Conservation (phyloP, 2,113 vertebrate genomes). For the Tetraodon nigroviridis region DNA sequence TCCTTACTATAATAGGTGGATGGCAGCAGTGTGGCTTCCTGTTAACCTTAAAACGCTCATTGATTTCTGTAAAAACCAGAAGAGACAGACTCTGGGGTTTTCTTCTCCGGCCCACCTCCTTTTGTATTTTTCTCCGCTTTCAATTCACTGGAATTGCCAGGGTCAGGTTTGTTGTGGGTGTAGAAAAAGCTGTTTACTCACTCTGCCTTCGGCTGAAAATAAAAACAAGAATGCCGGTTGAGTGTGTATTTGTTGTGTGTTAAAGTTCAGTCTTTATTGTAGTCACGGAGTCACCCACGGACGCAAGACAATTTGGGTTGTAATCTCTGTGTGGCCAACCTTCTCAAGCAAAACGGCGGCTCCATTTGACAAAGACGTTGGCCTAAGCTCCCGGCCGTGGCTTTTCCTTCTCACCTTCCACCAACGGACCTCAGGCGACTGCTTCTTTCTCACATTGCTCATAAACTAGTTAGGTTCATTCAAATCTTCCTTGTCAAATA, state of each 20-base stretch:
- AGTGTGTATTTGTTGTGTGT: slow-evolving; percentile 18
- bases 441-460: slow-evolving; percentile 57
- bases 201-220: slow-evolving; percentile 34
- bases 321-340: slow-evolving; percentile 60
- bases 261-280: slow-evolving; percentile 8
- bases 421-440: slow-evolving; percentile 43
- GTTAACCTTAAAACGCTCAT: slow-evolving; percentile 69
- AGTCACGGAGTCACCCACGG: slow-evolving; percentile 41
- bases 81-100: slow-evolving; percentile 20
- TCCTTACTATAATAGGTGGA: slow-evolving; percentile 21
- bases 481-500: slow-evolving; percentile 78
- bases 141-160: slow-evolving; percentile 39
- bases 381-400: slow-evolving; percentile 59
- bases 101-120: slow-evolving; percentile 27
- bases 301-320: slow-evolving; percentile 58
- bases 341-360: slow-evolving; percentile 40
- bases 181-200: slow-evolving; percentile 43
- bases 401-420: slow-evolving; percentile 50
- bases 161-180: slow-evolving; percentile 46
- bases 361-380: slow-evolving; percentile 57
- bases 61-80: slow-evolving; percentile 61
- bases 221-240: slow-evolving; percentile 22
- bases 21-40: slow-evolving; percentile 47
- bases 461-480: slow-evolving; percentile 75
- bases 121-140: slow-evolving; percentile 30